Percentiles rank a stretch among this genome's conserved stretches.
These are phyloP conservation scores for Embidobia sp. DNA, from an alignment of 2,888 invertebrate species.

Conservation along the genomic window DNA sequence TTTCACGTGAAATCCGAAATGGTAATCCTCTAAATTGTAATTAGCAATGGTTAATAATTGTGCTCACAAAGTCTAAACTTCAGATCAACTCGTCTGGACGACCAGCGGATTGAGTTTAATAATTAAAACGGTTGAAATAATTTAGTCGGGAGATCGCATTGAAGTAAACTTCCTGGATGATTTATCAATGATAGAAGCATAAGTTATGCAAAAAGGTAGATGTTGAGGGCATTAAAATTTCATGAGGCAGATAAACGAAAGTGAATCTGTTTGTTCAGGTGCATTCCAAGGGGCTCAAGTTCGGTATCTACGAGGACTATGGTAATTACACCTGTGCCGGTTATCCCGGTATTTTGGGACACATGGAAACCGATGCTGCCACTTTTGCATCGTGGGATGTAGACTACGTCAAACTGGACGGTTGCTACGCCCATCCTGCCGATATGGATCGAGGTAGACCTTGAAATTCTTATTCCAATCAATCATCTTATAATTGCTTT, in stretches of 20 bases:
- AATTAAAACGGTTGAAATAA: too few relatives aligned
- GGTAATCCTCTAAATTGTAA: too few relatives aligned
- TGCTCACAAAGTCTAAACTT: too few relatives aligned
- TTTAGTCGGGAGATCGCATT: too few relatives aligned
- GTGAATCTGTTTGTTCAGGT: slow-evolving; percentile 84
- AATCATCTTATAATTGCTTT: slow-evolving; percentile 1
- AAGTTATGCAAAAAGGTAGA: background rate
- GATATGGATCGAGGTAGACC: slow-evolving; percentile 90
- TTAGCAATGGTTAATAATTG: too few relatives aligned
- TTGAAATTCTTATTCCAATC: slow-evolving; percentile 29
- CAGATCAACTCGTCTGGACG: too few relatives aligned
- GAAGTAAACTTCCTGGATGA: background rate
- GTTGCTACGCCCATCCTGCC: slow-evolving; percentile 94
- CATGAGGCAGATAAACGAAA: slow-evolving; percentile 10
- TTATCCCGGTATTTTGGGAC: slow-evolving; percentile 95
- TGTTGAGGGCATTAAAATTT: background rate
- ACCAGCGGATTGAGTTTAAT: too few relatives aligned
- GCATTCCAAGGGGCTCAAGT: slow-evolving; percentile 95
- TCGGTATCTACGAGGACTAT: slow-evolving; percentile 98
- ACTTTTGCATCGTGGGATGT: slow-evolving; percentile 98
- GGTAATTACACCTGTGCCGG: slow-evolving; percentile 99
- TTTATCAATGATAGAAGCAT: background rate
- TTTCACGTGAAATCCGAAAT: too few relatives aligned
- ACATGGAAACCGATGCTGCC: slow-evolving; percentile 92
- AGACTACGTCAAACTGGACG: slow-evolving; percentile 98